These are phyloP conservation scores for Andrena dorsata DNA, from an alignment of 2,888 invertebrate species.

Conservation along the genomic window DNA sequence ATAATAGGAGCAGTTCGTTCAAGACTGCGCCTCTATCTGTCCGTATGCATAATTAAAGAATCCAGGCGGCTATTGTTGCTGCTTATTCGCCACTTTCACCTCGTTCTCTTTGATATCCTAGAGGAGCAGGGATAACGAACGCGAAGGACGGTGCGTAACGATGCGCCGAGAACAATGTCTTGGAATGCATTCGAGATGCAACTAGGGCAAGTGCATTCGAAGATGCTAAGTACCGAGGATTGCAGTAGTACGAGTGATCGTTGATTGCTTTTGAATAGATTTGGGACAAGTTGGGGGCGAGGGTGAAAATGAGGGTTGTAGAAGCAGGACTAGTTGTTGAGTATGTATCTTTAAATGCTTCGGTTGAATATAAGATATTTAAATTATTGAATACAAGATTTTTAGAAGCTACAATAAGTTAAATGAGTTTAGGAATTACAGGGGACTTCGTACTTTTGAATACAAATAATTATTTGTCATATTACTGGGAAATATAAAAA, in stretches of 20 bases:
- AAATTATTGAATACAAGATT: background rate
- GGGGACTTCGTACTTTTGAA: too few relatives aligned
- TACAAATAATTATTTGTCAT: too few relatives aligned
- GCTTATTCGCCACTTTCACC: constrained; percentile 54
- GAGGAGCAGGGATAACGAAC: constrained; percentile 24
- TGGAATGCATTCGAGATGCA: constrained; percentile 25
- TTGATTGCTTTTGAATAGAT: too few relatives aligned
- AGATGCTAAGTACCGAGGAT: background rate
- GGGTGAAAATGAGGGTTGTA: too few relatives aligned
- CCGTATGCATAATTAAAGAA: constrained; percentile 48
- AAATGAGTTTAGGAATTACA: too few relatives aligned
- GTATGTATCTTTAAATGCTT: background rate
- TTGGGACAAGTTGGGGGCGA: too few relatives aligned
- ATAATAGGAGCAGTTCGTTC: constrained; percentile 20
- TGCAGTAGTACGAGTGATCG: background rate
- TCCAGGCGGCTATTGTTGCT: constrained; percentile 19
- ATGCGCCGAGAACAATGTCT: constrained; percentile 18
- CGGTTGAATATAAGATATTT: too few relatives aligned
- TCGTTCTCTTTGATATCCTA: constrained; percentile 41
- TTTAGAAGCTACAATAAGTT: too few relatives aligned
- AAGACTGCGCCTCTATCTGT: constrained; percentile 15
- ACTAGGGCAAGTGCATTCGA: constrained; percentile 1
- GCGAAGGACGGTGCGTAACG: constrained; percentile 22
- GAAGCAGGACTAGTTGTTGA: too few relatives aligned
- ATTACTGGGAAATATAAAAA: too few relatives aligned